Evolutionary conservation across 1,140 invertebrate genomes (phyloP), one percentile per base, ranked within the genome.

Genomic region (Caerostris extrusa): DNA sequence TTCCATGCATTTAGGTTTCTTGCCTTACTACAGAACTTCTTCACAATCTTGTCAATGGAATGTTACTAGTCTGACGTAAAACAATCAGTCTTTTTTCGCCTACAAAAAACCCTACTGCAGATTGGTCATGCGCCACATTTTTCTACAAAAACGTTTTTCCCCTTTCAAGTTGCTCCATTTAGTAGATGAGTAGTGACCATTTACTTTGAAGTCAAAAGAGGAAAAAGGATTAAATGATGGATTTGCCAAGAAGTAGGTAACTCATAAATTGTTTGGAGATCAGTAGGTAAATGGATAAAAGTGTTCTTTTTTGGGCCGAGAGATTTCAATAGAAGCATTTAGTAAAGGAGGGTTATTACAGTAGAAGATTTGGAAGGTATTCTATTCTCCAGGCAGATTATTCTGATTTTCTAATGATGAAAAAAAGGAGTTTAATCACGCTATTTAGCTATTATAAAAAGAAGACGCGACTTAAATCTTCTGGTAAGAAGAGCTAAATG

Each of bases 51-150:
- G 7, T 77, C 34, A 77, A 50, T 12, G 71, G 34, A 12, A 64
- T 34, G 17, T 14, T 64, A 64, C 12, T 5, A 2, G 12, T 64
- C 2, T 50, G 19, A 34, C 34, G 71, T 77, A 77, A 77, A 77
- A 77, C 71, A 77, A 77, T 77, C 71, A 77, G 71, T 77, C 71
- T 50, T 77, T n/a, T 34, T 77, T 50, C 71, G 71, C 71, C 71
- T 77, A 53, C 71, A 14, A 77, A 77, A 77, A 34, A 77, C 10
- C 50, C 69, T 50, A 77, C 50, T 77, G 50, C 69, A 77, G 8
- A 77, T 12, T 77, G 34, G 50, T 4, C 71, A 5, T 77, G 71
- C 50, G 71, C 34, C 34, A 77, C 12, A 77, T 77, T 77, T 77
- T 77, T 53, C 71, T 10, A 77, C 12, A 8, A 77, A 77, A 53